Percentiles rank a stretch among this genome's conserved stretches.
phyloP scores from a whole-genome alignment of 1,140 invertebrate genomes.

The Pinna nobilis region DNA sequence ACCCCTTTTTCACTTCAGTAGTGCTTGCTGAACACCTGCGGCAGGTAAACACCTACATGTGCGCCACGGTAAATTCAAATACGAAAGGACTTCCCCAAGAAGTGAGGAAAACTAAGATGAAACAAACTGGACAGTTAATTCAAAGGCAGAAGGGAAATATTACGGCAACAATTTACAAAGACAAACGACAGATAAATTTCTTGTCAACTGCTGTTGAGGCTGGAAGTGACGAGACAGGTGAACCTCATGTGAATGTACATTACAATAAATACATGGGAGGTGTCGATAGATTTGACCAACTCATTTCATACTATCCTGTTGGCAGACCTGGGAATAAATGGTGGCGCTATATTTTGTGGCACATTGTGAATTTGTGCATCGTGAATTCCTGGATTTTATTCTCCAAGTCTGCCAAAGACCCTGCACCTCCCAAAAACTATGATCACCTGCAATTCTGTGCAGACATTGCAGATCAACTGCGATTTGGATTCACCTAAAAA shows the following conservation, averaged over 20 bases:
- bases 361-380: constrained; percentile 1
- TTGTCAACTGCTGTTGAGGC: neutral
- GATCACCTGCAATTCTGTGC: neutral
- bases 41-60: neutral
- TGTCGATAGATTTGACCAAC: constrained; percentile 13
- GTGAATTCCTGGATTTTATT: constrained; percentile 10
- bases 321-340: constrained; percentile 12
- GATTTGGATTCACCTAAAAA: neutral
- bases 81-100: neutral
- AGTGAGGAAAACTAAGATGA: neutral
- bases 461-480: neutral
- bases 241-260: neutral
- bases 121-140: neutral
- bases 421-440: neutral
- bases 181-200: neutral
- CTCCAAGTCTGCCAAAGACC: neutral
- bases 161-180: neutral
- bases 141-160: neutral
- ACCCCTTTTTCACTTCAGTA: neutral
- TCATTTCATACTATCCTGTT: constrained; percentile 5
- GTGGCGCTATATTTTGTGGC: constrained; percentile 9
- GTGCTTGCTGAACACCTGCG: neutral
- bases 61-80: neutral
- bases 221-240: neutral
- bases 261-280: constrained; percentile 4